Evolutionary conservation across 2,113 vertebrate genomes (phyloP).

Genomic region (Sminthopsis crassicaudata): DNA sequence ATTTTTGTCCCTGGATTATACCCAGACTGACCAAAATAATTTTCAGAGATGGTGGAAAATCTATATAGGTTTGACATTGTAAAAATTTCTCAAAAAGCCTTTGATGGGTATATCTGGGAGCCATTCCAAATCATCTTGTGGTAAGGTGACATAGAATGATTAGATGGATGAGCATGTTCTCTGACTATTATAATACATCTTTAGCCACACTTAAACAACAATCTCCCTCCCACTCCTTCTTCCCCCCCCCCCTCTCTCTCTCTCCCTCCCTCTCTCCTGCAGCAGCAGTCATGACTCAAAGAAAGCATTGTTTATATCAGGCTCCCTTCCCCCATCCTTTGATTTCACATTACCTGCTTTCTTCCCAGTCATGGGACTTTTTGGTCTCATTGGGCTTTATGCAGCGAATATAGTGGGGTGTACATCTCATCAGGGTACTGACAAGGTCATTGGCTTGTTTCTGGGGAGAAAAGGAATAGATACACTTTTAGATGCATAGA

Average conservation of each 20-base stretch:
- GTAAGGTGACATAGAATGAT: neutral
- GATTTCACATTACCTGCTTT: slow-evolving; percentile 89
- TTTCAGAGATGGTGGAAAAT: slow-evolving; percentile 5
- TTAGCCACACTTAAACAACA: neutral
- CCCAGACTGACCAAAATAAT: slow-evolving; percentile 34
- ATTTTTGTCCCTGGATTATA: slow-evolving; percentile 6
- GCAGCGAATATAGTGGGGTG: slow-evolving; percentile 98
- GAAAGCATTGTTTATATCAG: neutral
- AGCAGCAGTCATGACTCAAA: neutral
- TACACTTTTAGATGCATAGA: slow-evolving; percentile 4
- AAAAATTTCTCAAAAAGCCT: slow-evolving; percentile 14
- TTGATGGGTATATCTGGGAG: neutral
- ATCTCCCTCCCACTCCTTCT: neutral
- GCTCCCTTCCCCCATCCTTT: fast-evolving
- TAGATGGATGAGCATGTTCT: fast-evolving
- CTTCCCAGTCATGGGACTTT: slow-evolving; percentile 97
- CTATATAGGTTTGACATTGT: neutral
- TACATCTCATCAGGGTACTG: slow-evolving; percentile 98
- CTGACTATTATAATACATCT: fast-evolving
- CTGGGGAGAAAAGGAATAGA: slow-evolving; percentile 81
- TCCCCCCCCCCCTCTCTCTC: neutral
- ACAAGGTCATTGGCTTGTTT: slow-evolving; percentile 99
- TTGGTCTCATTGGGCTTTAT: slow-evolving; percentile 99
- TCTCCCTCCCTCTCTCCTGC: neutral
- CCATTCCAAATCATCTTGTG: neutral